Conservation (phyloP, 2,113 vertebrate genomes). For the Pristiophorus japonicus region DNA sequence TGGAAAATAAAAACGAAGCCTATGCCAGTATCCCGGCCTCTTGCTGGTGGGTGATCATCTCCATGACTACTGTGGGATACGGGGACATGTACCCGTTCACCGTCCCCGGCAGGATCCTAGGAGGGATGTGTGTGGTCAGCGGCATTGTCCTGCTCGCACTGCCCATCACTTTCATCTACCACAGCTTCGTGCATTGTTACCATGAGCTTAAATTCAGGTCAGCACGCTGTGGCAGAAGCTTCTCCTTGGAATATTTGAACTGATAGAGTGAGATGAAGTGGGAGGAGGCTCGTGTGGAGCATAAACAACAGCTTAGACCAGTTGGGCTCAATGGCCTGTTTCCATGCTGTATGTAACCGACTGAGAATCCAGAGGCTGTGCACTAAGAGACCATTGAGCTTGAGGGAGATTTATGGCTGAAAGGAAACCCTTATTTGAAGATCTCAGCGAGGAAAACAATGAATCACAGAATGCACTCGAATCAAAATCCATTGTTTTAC, state of each 20-base stretch:
- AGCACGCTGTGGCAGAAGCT: constrained; percentile 75
- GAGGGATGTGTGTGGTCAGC: constrained; percentile 94
- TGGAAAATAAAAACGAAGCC: constrained; percentile 79
- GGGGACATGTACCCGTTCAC: constrained; percentile 97
- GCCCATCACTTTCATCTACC: constrained; percentile 98
- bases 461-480: background rate
- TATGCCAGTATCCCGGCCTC: constrained; percentile 95
- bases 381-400: too few relatives aligned
- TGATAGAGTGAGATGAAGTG: constrained; percentile 48
- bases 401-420: background rate
- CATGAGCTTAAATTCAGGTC: constrained; percentile 92
- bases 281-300: background rate
- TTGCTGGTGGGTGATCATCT: constrained; percentile 99
- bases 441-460: background rate
- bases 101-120: constrained; percentile 85
- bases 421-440: background rate
- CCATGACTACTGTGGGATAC: constrained; percentile 98
- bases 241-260: constrained; percentile 76
- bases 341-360: background rate
- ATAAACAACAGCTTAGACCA: background rate
- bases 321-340: background rate
- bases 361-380: background rate
- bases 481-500: background rate
- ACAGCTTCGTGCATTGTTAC: constrained; percentile 98
- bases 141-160: constrained; percentile 92